Evolutionary conservation across 2,888 invertebrate species (phyloP).

Genomic region (Lydus trimaculatus): DNA sequence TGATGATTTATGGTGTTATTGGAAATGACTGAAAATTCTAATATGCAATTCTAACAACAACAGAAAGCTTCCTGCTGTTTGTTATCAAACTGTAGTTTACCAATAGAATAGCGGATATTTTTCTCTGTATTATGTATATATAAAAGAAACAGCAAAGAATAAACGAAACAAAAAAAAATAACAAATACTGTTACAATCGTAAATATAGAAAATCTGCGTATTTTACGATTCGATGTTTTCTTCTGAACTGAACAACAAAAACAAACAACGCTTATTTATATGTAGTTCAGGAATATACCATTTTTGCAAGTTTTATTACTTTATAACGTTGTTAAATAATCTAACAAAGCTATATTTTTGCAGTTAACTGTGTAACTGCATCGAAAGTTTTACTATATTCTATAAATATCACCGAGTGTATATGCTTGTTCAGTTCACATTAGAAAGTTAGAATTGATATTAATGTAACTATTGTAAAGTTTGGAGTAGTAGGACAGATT

Average conservation of each 20-base stretch:
- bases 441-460: conserved; percentile 24
- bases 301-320: not conserved
- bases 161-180: not conserved
- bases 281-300: not conserved
- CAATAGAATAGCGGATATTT: not conserved
- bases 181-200: not conserved
- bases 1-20: not conserved
- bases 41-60: not conserved
- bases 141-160: not conserved
- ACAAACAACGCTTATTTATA: not conserved
- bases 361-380: not conserved
- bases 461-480: conserved; percentile 24
- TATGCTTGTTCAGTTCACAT: conserved; percentile 18
- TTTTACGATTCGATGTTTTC: not conserved
- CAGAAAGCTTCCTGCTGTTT: conserved; percentile 5
- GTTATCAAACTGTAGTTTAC: not conserved
- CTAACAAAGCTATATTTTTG: not conserved
- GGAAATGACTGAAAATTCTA: not conserved
- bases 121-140: not conserved
- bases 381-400: not conserved
- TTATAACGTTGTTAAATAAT: not conserved
- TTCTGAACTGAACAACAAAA: not conserved
- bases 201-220: not conserved
- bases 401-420: not conserved
- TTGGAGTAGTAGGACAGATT: conserved; percentile 23